Conservation (phyloP, 2,888 invertebrate genomes). For the Sialis fuliginosa region DNA sequence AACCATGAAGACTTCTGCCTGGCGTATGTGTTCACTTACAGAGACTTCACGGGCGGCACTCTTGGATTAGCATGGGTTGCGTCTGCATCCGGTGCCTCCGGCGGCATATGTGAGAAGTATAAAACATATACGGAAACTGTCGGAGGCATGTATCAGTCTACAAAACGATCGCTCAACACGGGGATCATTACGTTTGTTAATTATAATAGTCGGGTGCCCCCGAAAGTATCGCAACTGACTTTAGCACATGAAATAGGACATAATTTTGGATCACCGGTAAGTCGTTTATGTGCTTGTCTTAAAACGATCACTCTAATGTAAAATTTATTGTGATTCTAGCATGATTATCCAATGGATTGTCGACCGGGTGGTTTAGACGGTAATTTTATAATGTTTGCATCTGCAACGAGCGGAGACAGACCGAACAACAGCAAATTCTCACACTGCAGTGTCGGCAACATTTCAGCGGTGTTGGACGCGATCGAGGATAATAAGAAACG, state of each 20-base stretch:
- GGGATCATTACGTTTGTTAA: conserved; percentile 98
- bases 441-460: conserved; percentile 84
- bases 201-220: conserved; percentile 92
- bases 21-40: conserved; percentile 97
- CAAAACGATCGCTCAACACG: conserved; percentile 88
- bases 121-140: conserved; percentile 94
- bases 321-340: conserved; percentile 35
- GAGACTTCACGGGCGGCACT: conserved; percentile 96
- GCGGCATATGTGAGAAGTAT: conserved; percentile 96
- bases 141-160: conserved; percentile 84
- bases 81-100: conserved; percentile 90
- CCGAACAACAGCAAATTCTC: conserved; percentile 97
- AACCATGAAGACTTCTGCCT: conserved; percentile 98
- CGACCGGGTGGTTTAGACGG: conserved; percentile 82
- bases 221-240: conserved; percentile 93
- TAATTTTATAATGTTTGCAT: conserved; percentile 99
- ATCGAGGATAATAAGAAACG: conserved; percentile 79
- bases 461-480: conserved; percentile 84
- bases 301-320: not conserved
- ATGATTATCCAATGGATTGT: conserved; percentile 83
- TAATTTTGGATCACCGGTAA: conserved; percentile 94
- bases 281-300: conserved; percentile 17
- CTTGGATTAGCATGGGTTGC: conserved; percentile 99
- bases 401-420: conserved; percentile 94
- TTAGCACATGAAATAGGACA: conserved; percentile 98